Evolutionary conservation across 37 sponge, comb jelly and placozoan genomes (phyloP), one percentile per base, ranked within the genome.

Genomic region (Spongilla lacustris): DNA sequence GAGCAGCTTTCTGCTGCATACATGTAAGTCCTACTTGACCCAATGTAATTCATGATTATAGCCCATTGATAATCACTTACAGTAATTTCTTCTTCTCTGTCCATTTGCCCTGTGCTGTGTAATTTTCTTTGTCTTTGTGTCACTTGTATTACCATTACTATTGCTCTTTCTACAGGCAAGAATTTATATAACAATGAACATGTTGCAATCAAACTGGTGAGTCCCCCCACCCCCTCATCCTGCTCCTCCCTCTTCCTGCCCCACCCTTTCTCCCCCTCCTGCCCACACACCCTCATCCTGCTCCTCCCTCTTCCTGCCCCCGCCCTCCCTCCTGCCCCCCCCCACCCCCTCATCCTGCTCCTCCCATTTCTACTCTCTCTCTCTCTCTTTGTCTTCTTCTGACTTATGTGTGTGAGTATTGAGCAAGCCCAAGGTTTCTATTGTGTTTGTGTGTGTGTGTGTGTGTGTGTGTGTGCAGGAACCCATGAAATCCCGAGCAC

Each of bases 181-280:
- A 99, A 99, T 83, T 94, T 99, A 71, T 97, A 99, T 85, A 99
- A 97, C 91, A 99, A 99, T 78, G 99, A 99, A 71, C 97, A 97
- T 81, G 97, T 97, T 27, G 99, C 97, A 11, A 97, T 99, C 71
- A 99, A 99, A 83, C 83, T 99, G 97, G 98, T 97, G 34, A 92
- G 97, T 77, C n/a, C n/a, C n/a, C n/a, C n/a, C n/a, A n/a, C n/a
- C n/a, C n/a, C n/a, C n/a, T n/a, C n/a, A n/a, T n/a, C 1, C 5
- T 30, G 76, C 5, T 5, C 12, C 3, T 9, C 34, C 19, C n/a
- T 29, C n/a, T n/a, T n/a, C n/a, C n/a, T n/a, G n/a, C n/a, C n/a
- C n/a, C n/a, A n/a, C n/a, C n/a, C n/a, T n/a, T n/a, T n/a, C n/a
- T n/a, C n/a, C n/a, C n/a, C n/a, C n/a, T n/a, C n/a, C n/a, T n/a